phyloP scores from a whole-genome alignment of 2,797 vertebrate species.

The Chiloscyllium punctatum region DNA sequence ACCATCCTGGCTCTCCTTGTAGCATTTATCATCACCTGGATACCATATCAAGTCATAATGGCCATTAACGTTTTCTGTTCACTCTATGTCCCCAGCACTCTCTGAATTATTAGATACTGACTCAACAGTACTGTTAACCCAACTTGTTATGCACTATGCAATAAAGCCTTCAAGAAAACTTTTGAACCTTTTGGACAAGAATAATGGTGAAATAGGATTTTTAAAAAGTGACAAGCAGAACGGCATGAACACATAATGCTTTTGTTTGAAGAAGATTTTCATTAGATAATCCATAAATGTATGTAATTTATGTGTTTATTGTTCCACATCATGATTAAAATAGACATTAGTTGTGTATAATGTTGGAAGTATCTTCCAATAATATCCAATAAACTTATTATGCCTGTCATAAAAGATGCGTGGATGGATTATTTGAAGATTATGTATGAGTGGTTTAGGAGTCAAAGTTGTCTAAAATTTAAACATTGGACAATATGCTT shows the following conservation, averaged over 20 bases:
- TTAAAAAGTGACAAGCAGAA: slow-evolving; percentile 39
- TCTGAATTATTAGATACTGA: slow-evolving; percentile 98
- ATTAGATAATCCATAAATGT: neutral
- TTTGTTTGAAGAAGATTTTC: neutral
- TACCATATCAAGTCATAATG: slow-evolving; percentile 98
- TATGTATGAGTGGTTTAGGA: neutral
- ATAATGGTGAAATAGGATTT: slow-evolving; percentile 82
- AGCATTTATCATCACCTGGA: slow-evolving; percentile 97
- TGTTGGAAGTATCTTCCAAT: neutral
- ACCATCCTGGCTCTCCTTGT: slow-evolving; percentile 96
- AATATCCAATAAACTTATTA: neutral
- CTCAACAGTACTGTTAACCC: slow-evolving; percentile 99
- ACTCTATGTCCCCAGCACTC: slow-evolving; percentile 85
- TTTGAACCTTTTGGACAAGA: slow-evolving; percentile 95
- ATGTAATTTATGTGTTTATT: neutral
- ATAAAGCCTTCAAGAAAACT: slow-evolving; percentile 96
- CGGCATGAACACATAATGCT: neutral
- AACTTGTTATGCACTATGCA: slow-evolving; percentile 94
- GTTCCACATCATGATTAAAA: neutral
- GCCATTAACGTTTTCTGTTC: slow-evolving; percentile 96
- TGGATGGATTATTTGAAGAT: neutral
- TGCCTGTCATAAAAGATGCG: neutral
- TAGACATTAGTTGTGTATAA: neutral
- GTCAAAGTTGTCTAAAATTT: neutral
- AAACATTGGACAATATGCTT: neutral